Conservation (phyloP, 2,797 vertebrate genomes). For the Sebastes elongatus region DNA sequence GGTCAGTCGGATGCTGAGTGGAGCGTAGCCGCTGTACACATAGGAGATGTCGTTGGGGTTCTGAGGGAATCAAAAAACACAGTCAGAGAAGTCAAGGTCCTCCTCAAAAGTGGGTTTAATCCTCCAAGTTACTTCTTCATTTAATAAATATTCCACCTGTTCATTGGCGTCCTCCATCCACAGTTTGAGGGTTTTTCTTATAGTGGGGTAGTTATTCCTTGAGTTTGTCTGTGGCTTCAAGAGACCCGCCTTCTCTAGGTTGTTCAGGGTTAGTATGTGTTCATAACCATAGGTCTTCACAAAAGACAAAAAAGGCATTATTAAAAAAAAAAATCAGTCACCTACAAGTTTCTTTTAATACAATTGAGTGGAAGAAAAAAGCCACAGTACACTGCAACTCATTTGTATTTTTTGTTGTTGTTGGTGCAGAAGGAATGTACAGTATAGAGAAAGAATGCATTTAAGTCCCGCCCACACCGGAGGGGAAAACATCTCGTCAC, state of each 20-base stretch:
- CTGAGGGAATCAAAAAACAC: constrained; percentile 68
- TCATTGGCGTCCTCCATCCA: constrained; percentile 99
- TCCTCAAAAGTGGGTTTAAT: neutral
- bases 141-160: constrained; percentile 79
- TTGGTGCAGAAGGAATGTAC: neutral
- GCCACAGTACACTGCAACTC: neutral
- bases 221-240: constrained; percentile 87
- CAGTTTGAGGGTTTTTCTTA: constrained; percentile 94
- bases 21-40: constrained; percentile 96
- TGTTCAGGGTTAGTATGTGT: constrained; percentile 93
- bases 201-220: constrained; percentile 95
- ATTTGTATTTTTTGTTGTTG: neutral
- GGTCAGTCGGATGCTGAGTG: constrained; percentile 92
- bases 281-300: constrained; percentile 94
- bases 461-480: too few species aligned
- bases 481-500: too few species aligned
- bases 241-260: constrained; percentile 93
- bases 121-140: neutral
- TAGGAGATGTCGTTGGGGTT: constrained; percentile 98
- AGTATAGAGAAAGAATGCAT: neutral
- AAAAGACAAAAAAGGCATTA: constrained; percentile 6
- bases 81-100: neutral
- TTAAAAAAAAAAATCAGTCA: neutral
- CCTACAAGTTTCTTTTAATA: neutral
- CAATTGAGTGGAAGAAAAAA: neutral